A percentile compares a stretch with the other conserved stretches of the same genome.
Conservation (phyloP, 2,797 vertebrate species). For the Lacerta viridis region DNA sequence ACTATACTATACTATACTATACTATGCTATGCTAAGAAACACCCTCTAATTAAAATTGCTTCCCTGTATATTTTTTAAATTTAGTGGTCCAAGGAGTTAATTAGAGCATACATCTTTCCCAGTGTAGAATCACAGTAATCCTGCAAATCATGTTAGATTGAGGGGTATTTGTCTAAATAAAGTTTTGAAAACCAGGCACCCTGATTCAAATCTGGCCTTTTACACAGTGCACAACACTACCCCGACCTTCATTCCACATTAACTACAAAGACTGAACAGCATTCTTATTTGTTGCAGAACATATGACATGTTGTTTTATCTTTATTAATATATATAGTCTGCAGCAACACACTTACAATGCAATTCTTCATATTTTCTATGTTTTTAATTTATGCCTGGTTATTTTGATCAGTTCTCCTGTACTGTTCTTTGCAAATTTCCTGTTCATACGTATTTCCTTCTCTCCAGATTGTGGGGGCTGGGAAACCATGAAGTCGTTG, state of each 20-base stretch:
- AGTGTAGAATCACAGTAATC: background rate
- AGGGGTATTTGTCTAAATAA: background rate
- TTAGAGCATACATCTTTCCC: background rate
- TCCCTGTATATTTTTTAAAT: background rate
- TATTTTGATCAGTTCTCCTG: background rate
- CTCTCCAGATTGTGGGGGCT: background rate
- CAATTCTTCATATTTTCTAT: background rate
- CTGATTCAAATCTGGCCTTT: background rate
- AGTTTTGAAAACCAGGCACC: background rate
- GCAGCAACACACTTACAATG: background rate
- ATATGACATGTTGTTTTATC: background rate
- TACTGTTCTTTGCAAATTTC: background rate
- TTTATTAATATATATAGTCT: background rate
- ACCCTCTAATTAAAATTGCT: background rate
- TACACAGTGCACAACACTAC: background rate
- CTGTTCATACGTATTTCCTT: background rate
- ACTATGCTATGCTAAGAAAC: background rate
- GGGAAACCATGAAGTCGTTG: too few relatives aligned
- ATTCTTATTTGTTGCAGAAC: background rate
- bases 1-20: too few relatives aligned
- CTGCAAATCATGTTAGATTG: background rate
- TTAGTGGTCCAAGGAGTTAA: background rate
- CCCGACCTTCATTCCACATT: conserved; percentile 7
- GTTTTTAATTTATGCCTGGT: background rate
- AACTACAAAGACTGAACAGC: conserved; percentile 38